phyloP scores from a whole-genome alignment of 2,113 vertebrate genomes.

The Aegotheles bennettii region DNA sequence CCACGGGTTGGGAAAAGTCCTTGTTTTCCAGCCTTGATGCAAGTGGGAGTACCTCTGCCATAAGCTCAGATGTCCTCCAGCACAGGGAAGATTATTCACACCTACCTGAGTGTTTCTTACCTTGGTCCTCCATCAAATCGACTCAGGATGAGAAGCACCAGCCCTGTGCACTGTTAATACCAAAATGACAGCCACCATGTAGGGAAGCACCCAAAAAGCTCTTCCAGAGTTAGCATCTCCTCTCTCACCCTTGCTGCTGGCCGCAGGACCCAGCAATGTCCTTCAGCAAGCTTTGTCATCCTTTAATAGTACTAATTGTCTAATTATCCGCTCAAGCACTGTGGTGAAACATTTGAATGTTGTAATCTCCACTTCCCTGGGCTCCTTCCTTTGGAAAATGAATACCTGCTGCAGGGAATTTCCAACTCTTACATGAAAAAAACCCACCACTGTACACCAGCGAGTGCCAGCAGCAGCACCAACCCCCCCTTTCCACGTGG shows the following conservation, averaged over 20 bases:
- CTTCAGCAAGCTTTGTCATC: constrained; percentile 1
- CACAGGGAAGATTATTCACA: background rate
- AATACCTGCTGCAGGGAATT: background rate
- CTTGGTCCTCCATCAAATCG: background rate
- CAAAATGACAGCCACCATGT: background rate
- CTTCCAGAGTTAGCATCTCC: background rate
- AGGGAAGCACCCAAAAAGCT: background rate
- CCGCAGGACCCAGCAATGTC: background rate
- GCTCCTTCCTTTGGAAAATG: background rate
- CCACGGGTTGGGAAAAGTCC: background rate
- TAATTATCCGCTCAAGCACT: background rate
- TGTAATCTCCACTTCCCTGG: background rate
- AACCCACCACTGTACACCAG: background rate
- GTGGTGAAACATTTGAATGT: background rate
- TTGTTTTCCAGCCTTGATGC: background rate
- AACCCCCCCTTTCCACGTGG: background rate
- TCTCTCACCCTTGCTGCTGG: background rate
- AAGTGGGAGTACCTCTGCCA: fast-evolving
- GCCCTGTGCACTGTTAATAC: background rate
- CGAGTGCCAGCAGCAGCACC: background rate
- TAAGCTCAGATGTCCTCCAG: background rate
- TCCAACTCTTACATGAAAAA: background rate
- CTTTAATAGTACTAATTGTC: background rate
- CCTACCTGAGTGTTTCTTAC: background rate
- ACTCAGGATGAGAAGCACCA: background rate